Evolutionary conservation across 2,113 vertebrate species (phyloP).

Genomic region (Eulacestoma nigropectus): DNA sequence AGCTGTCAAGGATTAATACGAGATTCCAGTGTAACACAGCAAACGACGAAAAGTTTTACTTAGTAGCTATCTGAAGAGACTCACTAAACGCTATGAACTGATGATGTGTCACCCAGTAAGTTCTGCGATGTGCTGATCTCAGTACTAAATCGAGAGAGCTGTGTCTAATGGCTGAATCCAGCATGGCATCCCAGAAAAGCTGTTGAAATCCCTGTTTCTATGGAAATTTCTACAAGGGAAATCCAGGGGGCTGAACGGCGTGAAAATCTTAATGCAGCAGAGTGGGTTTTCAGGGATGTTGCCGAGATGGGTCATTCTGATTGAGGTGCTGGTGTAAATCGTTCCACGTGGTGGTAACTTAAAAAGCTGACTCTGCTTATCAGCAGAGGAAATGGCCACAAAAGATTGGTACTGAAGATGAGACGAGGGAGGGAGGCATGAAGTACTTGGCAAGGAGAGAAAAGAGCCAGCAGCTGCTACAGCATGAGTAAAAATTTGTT

Average conservation of each 20-base stretch:
- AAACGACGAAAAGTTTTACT: not conserved
- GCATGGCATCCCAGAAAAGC: constrained; percentile 18
- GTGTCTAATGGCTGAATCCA: not conserved
- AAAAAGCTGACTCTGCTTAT: not conserved
- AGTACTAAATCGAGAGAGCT: constrained; percentile 22
- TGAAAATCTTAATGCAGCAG: not conserved
- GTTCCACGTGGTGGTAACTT: not conserved
- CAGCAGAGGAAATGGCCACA: not conserved
- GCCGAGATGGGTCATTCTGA: not conserved
- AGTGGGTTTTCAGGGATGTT: not conserved
- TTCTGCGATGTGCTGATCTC: not conserved
- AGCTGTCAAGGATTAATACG: not conserved
- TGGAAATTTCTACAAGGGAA: constrained; percentile 55
- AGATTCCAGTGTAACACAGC: not conserved
- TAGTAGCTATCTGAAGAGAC: not conserved
- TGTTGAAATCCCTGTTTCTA: constrained; percentile 56
- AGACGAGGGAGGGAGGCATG: not conserved
- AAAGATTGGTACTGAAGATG: not conserved
- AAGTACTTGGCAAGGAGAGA: not conserved
- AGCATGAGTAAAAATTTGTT: not conserved
- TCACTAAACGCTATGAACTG: not conserved
- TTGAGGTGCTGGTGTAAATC: not conserved
- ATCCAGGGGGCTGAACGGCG: not conserved
- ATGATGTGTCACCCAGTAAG: not conserved
- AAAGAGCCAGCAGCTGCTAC: not conserved